Percentiles rank a stretch among this genome's conserved stretches.
Conservation (phyloP, 2,888 invertebrate species). For the Drosophila percnosoma region DNA sequence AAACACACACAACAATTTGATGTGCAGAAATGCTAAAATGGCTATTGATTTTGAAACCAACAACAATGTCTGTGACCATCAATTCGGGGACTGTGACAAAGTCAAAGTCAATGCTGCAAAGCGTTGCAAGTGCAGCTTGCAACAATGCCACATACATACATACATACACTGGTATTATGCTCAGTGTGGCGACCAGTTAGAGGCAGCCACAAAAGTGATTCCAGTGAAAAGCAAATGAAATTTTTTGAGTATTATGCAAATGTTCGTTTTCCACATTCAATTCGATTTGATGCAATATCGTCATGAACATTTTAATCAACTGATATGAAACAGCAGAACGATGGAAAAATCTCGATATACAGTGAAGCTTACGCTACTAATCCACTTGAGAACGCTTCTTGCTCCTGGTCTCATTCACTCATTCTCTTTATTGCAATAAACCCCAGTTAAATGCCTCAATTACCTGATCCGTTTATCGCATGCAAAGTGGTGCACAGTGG, state of each 20-base stretch:
- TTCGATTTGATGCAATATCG: not conserved
- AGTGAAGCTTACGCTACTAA: constrained; percentile 37
- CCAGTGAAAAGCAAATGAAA: constrained; percentile 15
- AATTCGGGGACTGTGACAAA: constrained; percentile 31
- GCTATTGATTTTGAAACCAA: constrained; percentile 67
- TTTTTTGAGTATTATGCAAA: constrained; percentile 40
- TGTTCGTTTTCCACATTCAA: not conserved
- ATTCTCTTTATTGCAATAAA: not conserved
- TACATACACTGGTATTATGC: constrained; percentile 19
- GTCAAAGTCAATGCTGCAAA: constrained; percentile 59
- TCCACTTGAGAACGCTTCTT: constrained; percentile 25
- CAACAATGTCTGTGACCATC: constrained; percentile 34
- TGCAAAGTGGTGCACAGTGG: constrained; percentile 38
- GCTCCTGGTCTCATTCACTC: not conserved
- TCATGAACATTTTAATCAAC: constrained; percentile 29
- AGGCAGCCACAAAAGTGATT: constrained; percentile 62
- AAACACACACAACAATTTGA: constrained; percentile 4
- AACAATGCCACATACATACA: constrained; percentile 34
- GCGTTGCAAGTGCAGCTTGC: constrained; percentile 59
- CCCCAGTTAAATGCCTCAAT: constrained; percentile 50
- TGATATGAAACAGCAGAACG: constrained; percentile 5
- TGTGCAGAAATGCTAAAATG: constrained; percentile 27
- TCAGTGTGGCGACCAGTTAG: constrained; percentile 13
- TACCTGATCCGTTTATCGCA: constrained; percentile 46
- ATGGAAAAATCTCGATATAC: constrained; percentile 12